Evolutionary conservation across 1,140 invertebrate species (phyloP), one percentile per base, ranked within the genome.

Genomic region (Wiebesia pumilae): DNA sequence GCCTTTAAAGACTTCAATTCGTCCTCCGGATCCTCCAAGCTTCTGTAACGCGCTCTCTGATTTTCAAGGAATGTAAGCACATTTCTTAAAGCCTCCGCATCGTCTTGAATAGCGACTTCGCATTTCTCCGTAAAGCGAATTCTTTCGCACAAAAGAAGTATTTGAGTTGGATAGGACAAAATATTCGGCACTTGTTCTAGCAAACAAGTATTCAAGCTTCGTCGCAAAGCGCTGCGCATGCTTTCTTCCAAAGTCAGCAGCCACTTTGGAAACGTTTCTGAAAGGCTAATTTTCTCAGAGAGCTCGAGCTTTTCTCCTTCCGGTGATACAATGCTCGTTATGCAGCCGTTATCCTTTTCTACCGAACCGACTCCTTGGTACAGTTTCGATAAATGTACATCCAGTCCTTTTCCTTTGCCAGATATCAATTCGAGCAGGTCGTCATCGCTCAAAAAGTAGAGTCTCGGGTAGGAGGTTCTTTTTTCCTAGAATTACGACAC

Each of bases 391-490:
- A 99, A 94, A 93, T 99, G 98, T 0, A 96, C 95, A 92, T 99
- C 97, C 90, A 99, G 97, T 0, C 99, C 97, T 81, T 95, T 95
- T 79, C 97, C 96, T 90, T 98, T 98, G 0, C 97, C 97, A 0
- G 97, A 96, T 93, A 94, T 90, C 81, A 99, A 96, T 94, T 99
- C 98, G 47, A 99, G 93, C 62, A 99, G 94, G 94, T 99, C 98
- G 91, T 99, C 98, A 91, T 99, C 98, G 89, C 98, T 98, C 88
- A 99, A 95, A 91, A 99, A 99, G 91, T 99, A 99, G 89, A 99
- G 97, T 89, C 99, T 95, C 7, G 99, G 98, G 94, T 99, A 99
- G 54, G 96, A 95, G 0, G 97, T 96, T 85, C 99, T 95, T 94
- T 99, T 99, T 89, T 98, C 97, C 97, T 98, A 89, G 3, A 84